Evolutionary conservation across 2,888 invertebrate species (phyloP).

Genomic region (Hypomecis atomaria): DNA sequence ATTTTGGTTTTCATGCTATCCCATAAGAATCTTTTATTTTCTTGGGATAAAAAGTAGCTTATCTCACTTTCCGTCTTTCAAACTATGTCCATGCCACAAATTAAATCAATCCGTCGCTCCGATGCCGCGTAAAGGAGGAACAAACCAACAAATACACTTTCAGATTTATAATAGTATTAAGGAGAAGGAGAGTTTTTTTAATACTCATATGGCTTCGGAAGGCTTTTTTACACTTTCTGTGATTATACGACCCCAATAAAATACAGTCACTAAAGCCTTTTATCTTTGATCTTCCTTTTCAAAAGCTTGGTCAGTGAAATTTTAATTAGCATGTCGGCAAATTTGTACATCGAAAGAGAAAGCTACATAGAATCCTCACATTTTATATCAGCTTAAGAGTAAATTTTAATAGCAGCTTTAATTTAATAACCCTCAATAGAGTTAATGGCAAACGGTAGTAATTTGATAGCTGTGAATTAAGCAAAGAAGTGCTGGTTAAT

Average conservation of each 20-base stretch:
- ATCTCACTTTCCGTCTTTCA: no score
- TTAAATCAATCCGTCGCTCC: no score
- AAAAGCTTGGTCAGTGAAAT: slow-evolving; percentile 62
- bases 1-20: no score
- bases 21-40: no score
- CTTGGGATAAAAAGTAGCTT: no score
- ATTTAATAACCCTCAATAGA: slow-evolving; percentile 53
- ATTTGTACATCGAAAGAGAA: slow-evolving; percentile 55
- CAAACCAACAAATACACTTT: no score
- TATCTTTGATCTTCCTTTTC: slow-evolving; percentile 44
- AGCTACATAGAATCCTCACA: slow-evolving; percentile 53
- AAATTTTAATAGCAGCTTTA: slow-evolving; percentile 47
- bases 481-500: slow-evolving; percentile 53
- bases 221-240: background rate
- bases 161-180: no score
- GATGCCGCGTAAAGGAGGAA: no score
- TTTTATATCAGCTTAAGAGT: slow-evolving; percentile 38
- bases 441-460: slow-evolving; percentile 44
- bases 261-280: slow-evolving; percentile 48
- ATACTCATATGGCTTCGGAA: no score
- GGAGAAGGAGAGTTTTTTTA: no score
- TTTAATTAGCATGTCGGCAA: slow-evolving; percentile 61
- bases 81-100: no score
- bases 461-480: slow-evolving; percentile 41
- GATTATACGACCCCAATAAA: background rate